Evolutionary conservation across 2,888 invertebrate species (phyloP), one percentile per base, ranked within the genome.

Genomic region (Drosophila merina): DNA sequence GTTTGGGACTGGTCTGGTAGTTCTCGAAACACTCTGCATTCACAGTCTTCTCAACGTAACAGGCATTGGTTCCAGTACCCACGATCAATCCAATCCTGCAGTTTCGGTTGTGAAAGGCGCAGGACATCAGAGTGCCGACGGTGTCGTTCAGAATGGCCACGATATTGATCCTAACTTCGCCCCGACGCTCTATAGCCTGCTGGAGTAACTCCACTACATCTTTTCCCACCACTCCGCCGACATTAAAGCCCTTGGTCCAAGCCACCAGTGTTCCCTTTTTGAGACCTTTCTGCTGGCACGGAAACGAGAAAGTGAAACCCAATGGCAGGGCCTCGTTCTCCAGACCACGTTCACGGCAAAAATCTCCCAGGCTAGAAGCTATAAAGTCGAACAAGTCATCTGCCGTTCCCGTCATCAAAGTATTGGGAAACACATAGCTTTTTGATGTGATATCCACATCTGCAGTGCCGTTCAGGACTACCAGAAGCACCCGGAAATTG

Each of bases 251-350:
- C 92, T 99, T 99, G 5, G 98, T 98, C 99, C 98, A 99, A 42
- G 95, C 93, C 75, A 96, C 95, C 49, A 98, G 93, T 14, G 95
- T 90, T 7, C 97, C 98, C 82, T 95, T 95, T 0, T 96, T 96
- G 20, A 99, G 93, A 0, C 98, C 97, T 69, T 94, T 91, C 91
- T 98, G 98, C 72, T 93, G 92, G 76, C 97, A 93, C 0, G 99
- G 98, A 91, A 99, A 99, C 89, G 98, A 98, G 92, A 99, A 99
- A 2, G 98, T 98, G 92, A 99, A 99, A 4, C 98, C 98, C 60
- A 99, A 93, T 0, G 98, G 96, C 56, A 98, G 92, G 42, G 94
- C 92, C 81, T 96, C 94, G 12, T 94, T 92, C 9, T 79, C 72
- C 66, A 94, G 92, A 12, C 96, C 93, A 75, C 96, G 94, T 80